These are phyloP conservation scores for Andrena marginata DNA, from an alignment of 2,888 invertebrate genomes.

Conservation along the genomic window DNA sequence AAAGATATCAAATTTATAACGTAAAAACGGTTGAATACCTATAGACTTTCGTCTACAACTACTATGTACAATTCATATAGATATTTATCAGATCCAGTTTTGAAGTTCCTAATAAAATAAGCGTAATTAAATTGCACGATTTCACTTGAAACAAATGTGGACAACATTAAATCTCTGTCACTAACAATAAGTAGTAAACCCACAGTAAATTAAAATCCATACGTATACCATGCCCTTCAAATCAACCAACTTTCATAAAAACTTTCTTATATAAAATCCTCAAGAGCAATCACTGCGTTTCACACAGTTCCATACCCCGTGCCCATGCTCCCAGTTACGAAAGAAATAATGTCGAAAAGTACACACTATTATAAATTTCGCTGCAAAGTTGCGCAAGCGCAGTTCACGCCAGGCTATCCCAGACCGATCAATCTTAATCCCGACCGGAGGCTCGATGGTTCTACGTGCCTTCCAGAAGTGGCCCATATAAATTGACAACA, in stretches of 20 bases:
- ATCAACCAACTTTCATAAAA: neutral
- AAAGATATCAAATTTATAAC: too few relatives aligned
- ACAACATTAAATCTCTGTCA: too few relatives aligned
- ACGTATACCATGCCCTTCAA: too few relatives aligned
- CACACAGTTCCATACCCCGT: neutral
- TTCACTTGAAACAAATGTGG: too few relatives aligned
- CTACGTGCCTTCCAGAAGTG: neutral
- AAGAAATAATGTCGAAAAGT: conserved; percentile 7
- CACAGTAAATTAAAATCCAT: too few relatives aligned
- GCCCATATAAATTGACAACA: neutral
- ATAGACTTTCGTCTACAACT: too few relatives aligned
- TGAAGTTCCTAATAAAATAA: too few relatives aligned
- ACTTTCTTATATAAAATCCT: neutral
- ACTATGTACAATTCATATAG: too few relatives aligned
- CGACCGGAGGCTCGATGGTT: neutral
- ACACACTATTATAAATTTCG: neutral
- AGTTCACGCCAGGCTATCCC: neutral
- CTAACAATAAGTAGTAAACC: too few relatives aligned
- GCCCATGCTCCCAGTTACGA: neutral
- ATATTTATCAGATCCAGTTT: too few relatives aligned
- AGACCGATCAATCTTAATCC: conserved; percentile 2
- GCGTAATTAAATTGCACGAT: too few relatives aligned
- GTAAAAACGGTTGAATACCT: too few relatives aligned
- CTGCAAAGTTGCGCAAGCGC: neutral
- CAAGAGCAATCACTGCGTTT: neutral